phyloP scores from a whole-genome alignment of 2,888 invertebrate genomes.

The Tolmerus cingulatus region DNA sequence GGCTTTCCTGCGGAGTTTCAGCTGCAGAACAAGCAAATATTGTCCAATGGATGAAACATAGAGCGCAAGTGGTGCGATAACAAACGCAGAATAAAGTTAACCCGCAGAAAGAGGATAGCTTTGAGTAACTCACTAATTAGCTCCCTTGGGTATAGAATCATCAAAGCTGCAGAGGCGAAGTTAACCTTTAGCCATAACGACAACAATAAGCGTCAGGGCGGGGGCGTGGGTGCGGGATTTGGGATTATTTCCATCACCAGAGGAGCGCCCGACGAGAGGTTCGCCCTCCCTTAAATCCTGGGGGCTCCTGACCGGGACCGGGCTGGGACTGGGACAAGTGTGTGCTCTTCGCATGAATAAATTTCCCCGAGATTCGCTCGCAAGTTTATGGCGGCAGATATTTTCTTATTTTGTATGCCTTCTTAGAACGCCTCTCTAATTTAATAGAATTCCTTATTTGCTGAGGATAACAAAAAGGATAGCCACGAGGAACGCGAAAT shows the following conservation, averaged over 20 bases:
- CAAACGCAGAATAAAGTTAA: slow-evolving; percentile 37
- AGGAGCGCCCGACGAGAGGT: not conserved
- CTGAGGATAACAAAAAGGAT: slow-evolving; percentile 36
- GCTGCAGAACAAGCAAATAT: slow-evolving; percentile 34
- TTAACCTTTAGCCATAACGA: slow-evolving; percentile 31
- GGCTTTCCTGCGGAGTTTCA: not conserved
- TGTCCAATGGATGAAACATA: slow-evolving; percentile 30
- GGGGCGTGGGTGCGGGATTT: not conserved
- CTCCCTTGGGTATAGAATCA: slow-evolving; percentile 54
- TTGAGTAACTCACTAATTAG: slow-evolving; percentile 61
- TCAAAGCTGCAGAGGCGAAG: slow-evolving; percentile 23
- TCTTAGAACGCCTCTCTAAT: slow-evolving; percentile 35
- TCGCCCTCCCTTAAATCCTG: not conserved
- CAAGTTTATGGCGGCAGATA: slow-evolving; percentile 36
- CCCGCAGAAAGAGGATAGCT: slow-evolving; percentile 29
- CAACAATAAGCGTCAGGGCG: slow-evolving; percentile 24
- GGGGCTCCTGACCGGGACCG: not conserved
- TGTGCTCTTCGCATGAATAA: slow-evolving; percentile 38
- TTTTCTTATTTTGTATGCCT: slow-evolving; percentile 41
- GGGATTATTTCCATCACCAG: slow-evolving; percentile 39
- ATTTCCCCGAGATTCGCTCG: slow-evolving; percentile 12
- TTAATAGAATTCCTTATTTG: slow-evolving; percentile 42
- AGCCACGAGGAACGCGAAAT: not conserved
- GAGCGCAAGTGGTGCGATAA: slow-evolving; percentile 39
- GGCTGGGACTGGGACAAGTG: not conserved